Base-by-base conservation (phyloP, 2,888 invertebrate genomes). In the Odontocolon sp. region DNA sequence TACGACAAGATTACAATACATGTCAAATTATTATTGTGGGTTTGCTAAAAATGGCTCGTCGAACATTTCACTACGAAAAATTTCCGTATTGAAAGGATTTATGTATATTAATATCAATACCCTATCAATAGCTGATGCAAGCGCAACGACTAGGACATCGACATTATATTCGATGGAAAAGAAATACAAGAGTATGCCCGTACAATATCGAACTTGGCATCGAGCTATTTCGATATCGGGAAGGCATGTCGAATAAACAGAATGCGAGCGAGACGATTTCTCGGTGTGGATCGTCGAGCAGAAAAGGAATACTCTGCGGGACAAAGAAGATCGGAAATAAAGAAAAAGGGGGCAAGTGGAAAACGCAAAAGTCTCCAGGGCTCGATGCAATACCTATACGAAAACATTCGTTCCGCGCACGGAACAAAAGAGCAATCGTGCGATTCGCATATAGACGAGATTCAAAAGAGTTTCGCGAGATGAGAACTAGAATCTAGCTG, bases 391-490 rank as follows among this genome's bases (percentile, higher is more conserved):
- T 38, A 75, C 78, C n/a, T n/a, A n/a, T 85, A 79, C 56, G 69
- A 83, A 84, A 85, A 81, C 83, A 82, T 80, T 59, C 26, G 52
- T 54, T 54, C 63, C 71, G 68, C 74, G 74, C 78, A 42, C 83
- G 78, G 82, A 82, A 84, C 79, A 81, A 78, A 82, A 83, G 80
- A 82, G 74, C 79, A 80, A 78, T 78, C 56, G 80, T 75, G 80
- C 80, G 79, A 81, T 84, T 81, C 83, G 82, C 85, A 85, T 84
- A 83, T 82, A 84, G 81, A 85, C 82, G 82, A 81, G 83, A 84
- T 84, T 83, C 79, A 80, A 81, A 83, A 81, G 79, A 56, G 54
- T 68, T 68, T 31, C n/a, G 31, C 21, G 36, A 56, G 47, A 67
- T 36, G 42, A 57, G 31, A 66, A 26, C 42, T 3, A 14, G 11